Evolutionary conservation across 2,113 vertebrate genomes (phyloP).

Genomic region (Falco punctatus): DNA sequence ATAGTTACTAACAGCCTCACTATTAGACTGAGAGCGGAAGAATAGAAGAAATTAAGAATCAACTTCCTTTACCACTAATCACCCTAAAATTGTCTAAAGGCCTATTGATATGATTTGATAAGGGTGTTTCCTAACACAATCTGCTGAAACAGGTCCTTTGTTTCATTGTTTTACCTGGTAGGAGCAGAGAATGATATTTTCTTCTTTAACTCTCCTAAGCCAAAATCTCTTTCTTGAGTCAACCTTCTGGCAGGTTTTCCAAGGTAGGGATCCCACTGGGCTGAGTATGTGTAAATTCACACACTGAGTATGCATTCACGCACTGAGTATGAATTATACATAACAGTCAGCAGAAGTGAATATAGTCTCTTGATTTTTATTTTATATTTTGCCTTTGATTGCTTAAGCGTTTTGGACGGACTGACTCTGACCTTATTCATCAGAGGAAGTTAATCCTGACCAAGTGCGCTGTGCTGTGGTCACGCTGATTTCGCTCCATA

Average conservation of each 20-base stretch:
- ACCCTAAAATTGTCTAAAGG: background rate
- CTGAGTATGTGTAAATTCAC: background rate
- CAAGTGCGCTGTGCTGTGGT: background rate
- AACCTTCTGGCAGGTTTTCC: background rate
- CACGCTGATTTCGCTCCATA: background rate
- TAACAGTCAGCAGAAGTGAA: background rate
- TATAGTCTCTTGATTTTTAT: background rate
- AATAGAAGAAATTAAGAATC: background rate
- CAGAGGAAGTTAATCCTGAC: background rate
- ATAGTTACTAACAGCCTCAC: background rate
- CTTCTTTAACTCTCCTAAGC: background rate
- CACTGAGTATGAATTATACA: background rate
- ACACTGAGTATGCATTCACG: background rate
- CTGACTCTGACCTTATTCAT: background rate
- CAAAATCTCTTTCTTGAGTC: background rate
- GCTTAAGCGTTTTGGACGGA: background rate
- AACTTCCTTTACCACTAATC: background rate
- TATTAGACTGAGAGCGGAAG: background rate
- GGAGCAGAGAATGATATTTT: background rate
- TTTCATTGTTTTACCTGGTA: background rate
- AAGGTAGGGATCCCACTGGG: background rate
- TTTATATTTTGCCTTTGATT: background rate
- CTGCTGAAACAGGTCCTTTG: background rate
- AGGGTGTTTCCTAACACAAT: background rate
- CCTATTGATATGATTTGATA: background rate